These are phyloP conservation scores for Sorex fumeus DNA, from an alignment of 2,113 vertebrate genomes.

Conservation along the genomic window DNA sequence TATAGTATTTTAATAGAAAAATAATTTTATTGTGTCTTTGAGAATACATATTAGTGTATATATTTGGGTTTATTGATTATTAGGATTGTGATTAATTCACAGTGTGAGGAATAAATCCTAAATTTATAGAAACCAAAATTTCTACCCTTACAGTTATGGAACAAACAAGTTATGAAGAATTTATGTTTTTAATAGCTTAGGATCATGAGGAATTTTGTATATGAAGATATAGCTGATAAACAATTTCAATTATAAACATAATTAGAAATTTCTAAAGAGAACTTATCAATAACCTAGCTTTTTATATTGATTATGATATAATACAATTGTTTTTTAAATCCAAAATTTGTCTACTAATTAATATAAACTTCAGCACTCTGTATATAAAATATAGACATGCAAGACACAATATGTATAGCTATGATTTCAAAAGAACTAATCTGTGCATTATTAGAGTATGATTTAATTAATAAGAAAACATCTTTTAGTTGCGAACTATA, in stretches of 20 bases:
- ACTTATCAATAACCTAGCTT: conserved; percentile 12
- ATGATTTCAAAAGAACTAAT: not conserved
- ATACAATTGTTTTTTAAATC: not conserved
- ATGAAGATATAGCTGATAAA: not conserved
- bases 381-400: not conserved
- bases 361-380: not conserved
- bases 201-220: conserved; percentile 20
- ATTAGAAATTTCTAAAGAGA: conserved; percentile 36
- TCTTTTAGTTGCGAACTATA: not conserved
- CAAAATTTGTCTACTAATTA: not conserved
- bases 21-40: not conserved
- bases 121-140: conserved; percentile 24
- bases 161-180: conserved; percentile 29
- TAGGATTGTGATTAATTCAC: conserved; percentile 1
- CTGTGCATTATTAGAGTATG: not conserved
- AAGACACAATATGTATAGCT: not conserved
- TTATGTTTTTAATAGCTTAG: not conserved
- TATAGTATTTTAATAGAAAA: not conserved
- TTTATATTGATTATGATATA: not conserved
- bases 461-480: not conserved
- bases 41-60: conserved; percentile 53
- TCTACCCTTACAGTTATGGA: not conserved
- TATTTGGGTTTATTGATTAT: conserved; percentile 65
- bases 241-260: not conserved
- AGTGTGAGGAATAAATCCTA: conserved; percentile 16